Percentiles rank a stretch among this genome's conserved stretches.
These are phyloP conservation scores for Sisor rabdophorus DNA, from an alignment of 2,113 vertebrate species.

Conservation along the genomic window DNA sequence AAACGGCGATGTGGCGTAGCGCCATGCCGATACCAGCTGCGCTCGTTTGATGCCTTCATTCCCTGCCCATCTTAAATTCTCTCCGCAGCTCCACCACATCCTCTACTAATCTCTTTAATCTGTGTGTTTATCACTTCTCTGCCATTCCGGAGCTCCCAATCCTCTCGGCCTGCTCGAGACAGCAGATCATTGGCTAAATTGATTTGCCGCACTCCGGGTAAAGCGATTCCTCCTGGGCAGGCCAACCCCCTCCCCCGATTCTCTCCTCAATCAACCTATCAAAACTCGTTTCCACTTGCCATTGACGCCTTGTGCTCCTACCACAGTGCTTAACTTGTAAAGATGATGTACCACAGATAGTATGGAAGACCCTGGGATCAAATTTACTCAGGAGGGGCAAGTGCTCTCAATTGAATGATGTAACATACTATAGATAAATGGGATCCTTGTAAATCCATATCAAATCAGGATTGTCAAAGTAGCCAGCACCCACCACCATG, in stretches of 20 bases:
- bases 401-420: too few relatives aligned
- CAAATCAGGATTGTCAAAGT: too few relatives aligned
- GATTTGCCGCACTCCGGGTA: conserved; percentile 59
- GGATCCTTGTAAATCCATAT: too few relatives aligned
- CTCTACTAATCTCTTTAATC: conserved; percentile 55
- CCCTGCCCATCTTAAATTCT: conserved; percentile 29
- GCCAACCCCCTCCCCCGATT: conserved; percentile 14
- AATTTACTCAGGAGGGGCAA: too few relatives aligned
- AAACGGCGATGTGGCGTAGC: conserved; percentile 39
- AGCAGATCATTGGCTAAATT: conserved; percentile 61
- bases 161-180: conserved; percentile 48
- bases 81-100: conserved; percentile 47
- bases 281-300: conserved; percentile 54
- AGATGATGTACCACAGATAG: too few relatives aligned
- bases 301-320: conserved; percentile 41
- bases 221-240: conserved; percentile 45
- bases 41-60: conserved; percentile 48
- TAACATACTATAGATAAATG: too few relatives aligned
- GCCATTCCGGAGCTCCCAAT: conserved; percentile 50
- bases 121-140: conserved; percentile 59
- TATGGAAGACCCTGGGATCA: too few relatives aligned
- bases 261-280: conserved; percentile 55
- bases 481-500: too few relatives aligned
- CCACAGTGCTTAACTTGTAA: background rate
- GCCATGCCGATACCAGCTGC: conserved; percentile 31